Base-by-base conservation (phyloP, 2,113 vertebrate genomes). In the Azemiops feae region DNA sequence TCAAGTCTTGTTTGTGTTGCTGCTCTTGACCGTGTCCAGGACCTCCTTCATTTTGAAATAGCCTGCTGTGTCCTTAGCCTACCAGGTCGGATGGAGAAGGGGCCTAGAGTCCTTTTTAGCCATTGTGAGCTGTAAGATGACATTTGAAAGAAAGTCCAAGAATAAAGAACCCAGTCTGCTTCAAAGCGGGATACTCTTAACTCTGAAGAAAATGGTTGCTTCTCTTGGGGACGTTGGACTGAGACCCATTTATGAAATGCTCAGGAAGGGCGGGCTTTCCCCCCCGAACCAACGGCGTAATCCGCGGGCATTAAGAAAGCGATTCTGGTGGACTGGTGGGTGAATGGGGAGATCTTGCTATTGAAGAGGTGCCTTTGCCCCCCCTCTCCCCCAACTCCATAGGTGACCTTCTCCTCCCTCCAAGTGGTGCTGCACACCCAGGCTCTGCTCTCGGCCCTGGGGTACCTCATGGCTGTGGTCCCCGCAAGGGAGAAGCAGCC, bases 341-440 rank as follows among this genome's bases (percentile, higher is more conserved):
- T 1, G 0, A 60, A 16, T 30, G 93, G 0, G 25, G 30, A 45
- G 0, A 88, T 18, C 22, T 9, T 3, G 85, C n/a, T 85, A 91
- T 55, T 1, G 95, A 10, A 85, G n/a, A 85, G 0, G 91, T 12
- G 20, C 34, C 27, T 93, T 14, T 60, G 30, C 20, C 22, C 2
- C 20, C 8, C 34, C 23, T 92, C 1, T 0, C 90, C 20, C 92
- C 95, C 16, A 18, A 88, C 89, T 93, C 87, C 87, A 94, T 97
- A 99, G 99, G 98, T 99, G 93, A 97, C 98, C 52, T 99, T 99
- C 96, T 99, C 99, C 10, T 99, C 99, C 0, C 94, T 99, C 95
- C 98, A 98, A 92, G 97, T 99, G 81, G 97, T 99, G 23, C 97
- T 99, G 16, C 98, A 99, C 95, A 98, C 99, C 50, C 98, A 98